phyloP scores from a whole-genome alignment of 2,888 invertebrate species.

The Pollenia griseotomentosa region DNA sequence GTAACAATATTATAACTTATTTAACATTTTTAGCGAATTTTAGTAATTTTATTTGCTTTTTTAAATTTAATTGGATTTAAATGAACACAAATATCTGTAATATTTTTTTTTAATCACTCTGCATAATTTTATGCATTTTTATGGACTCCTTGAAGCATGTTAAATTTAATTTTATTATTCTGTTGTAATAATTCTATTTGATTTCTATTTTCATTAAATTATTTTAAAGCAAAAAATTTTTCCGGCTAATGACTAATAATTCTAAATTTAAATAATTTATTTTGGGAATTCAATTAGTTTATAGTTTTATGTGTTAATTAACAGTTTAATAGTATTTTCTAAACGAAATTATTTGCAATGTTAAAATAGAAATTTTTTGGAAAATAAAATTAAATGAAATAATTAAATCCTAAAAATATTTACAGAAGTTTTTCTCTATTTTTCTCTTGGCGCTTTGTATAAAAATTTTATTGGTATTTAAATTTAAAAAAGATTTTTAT shows the following conservation, averaged over 20 bases:
- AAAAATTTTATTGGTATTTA: too few species aligned
- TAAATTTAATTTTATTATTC: conserved; percentile 1
- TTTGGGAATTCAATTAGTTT: conserved; percentile 30
- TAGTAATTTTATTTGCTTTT: too few species aligned
- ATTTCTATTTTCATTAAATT: not conserved
- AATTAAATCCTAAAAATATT: not conserved
- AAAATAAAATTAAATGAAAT: not conserved
- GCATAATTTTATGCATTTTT: not conserved
- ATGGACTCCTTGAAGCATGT: conserved; percentile 11
- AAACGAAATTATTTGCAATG: conserved; percentile 3
- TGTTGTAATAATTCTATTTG: conserved; percentile 2
- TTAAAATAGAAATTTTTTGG: conserved; percentile 2
- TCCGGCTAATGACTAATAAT: not conserved
- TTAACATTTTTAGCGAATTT: too few species aligned
- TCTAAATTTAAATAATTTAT: conserved; percentile 36
- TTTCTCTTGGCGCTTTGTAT: not conserved
- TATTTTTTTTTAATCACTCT: too few species aligned
- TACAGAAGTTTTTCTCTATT: too few species aligned
- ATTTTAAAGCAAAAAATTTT: not conserved
- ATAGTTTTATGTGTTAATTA: conserved; percentile 38
- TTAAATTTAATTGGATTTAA: too few species aligned
- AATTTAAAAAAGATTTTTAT: too few species aligned
- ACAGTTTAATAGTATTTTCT: conserved; percentile 25
- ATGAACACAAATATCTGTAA: too few species aligned
- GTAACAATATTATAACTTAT: too few species aligned